Evolutionary conservation across 2,113 vertebrate genomes (phyloP), one percentile per base, ranked within the genome.

Genomic region (Sclerurus mexicanus): DNA sequence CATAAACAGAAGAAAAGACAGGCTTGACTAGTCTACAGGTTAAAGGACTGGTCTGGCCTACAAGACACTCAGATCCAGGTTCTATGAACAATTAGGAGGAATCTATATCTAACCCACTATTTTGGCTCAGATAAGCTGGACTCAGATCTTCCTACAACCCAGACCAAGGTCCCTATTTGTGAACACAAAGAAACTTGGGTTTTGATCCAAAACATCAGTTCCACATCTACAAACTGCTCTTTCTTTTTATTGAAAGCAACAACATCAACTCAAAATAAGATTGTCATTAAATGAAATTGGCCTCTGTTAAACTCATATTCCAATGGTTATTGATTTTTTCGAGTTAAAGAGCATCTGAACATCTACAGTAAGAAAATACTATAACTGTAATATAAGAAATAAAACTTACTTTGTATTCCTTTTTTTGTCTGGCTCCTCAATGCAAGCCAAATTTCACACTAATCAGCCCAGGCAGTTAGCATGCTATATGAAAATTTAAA

Each of bases 361-460:
- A 95, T 72, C 58, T 93, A 89, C 31, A 95, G 75, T 82, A 96
- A 35, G 71, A 90, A 92, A 91, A 56, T 12, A 80, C 59, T 90
- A 53, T 76, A 86, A 89, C 69, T 87, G 35, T 77, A 96, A 72
- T 83, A 87, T 83, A 91, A 89, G 90, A 95, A 97, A 93, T 89
- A 97, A 95, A 63, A 78, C 66, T 96, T 95, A 94, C 82, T 97
- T 97, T 91, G 73, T 89, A 91, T 94, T 96, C 46, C 15, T 80
- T 88, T 93, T 93, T 37, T 97, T 94, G 66, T 90, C 56, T 94
- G 60, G 31, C 47, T 96, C 79, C 92, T 96, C 62, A 31, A 58
- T 64, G 83, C 58, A 96, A 96, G 79, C 22, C 67, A 96, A 89
- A 97, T 97, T 96, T 97, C 95, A 95, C 16, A 4, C 91, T 96